Evolutionary conservation across 2,888 invertebrate species (phyloP).

Genomic region (Vanessa cardui): DNA sequence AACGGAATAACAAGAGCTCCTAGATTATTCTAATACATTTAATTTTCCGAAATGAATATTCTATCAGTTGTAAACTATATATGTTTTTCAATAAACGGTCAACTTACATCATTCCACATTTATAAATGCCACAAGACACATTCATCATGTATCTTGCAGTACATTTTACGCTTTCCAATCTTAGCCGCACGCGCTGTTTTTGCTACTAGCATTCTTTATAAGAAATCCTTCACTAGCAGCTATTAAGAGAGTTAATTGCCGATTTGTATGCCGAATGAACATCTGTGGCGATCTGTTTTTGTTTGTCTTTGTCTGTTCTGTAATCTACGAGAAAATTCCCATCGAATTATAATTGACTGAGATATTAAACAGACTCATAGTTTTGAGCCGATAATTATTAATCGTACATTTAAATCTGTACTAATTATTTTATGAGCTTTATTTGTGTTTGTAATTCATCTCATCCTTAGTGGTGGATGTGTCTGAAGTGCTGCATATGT

Average conservation of each 20-base stretch:
- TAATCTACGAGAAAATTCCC: slow-evolving; percentile 30
- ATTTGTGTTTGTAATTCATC: too few relatives aligned
- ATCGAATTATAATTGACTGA: slow-evolving; percentile 9
- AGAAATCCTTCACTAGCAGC: slow-evolving; percentile 61
- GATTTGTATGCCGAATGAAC: slow-evolving; percentile 61
- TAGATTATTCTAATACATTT: too few relatives aligned
- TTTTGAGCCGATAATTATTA: too few relatives aligned
- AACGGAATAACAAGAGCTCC: too few relatives aligned
- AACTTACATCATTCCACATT: slow-evolving; percentile 25
- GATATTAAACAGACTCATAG: too few relatives aligned
- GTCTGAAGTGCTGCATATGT: too few relatives aligned
- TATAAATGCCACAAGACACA: slow-evolving; percentile 24
- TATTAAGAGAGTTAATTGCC: slow-evolving; percentile 74
- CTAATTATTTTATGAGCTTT: too few relatives aligned
- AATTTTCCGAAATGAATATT: too few relatives aligned
- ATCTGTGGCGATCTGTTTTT: slow-evolving; percentile 50
- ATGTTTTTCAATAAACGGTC: slow-evolving; percentile 1
- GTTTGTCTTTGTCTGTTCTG: slow-evolving; percentile 25
- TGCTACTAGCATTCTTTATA: slow-evolving; percentile 67
- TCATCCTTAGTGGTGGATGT: too few relatives aligned
- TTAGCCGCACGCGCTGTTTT: slow-evolving; percentile 64
- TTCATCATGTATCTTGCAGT: slow-evolving; percentile 37
- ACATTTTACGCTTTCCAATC: slow-evolving; percentile 75
- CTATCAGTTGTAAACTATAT: not conserved
- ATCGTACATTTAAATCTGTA: too few relatives aligned